Conservation (phyloP, 2,888 invertebrate genomes). For the Eupeodes latifasciatus region DNA sequence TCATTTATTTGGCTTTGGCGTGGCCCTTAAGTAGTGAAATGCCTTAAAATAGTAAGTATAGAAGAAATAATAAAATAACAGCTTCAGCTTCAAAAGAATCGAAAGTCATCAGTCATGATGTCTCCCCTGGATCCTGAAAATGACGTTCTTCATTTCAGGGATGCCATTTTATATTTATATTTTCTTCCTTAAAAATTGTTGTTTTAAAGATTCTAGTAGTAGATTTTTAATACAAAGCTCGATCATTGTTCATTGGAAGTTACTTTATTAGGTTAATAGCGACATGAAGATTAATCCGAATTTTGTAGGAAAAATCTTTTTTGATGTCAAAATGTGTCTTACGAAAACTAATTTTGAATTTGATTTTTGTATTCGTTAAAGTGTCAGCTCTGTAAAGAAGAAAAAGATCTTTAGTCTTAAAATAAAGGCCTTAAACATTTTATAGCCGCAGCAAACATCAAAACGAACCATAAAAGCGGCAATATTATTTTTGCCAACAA, state of each 20-base stretch:
- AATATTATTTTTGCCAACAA: constrained; percentile 1
- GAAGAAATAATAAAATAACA: not conserved
- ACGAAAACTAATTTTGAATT: no score
- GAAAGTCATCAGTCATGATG: constrained; percentile 54
- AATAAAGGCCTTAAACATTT: constrained; percentile 3
- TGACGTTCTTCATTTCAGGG: constrained; percentile 38
- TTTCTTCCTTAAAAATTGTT: not conserved
- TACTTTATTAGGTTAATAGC: no score
- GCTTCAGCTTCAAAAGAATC: constrained; percentile 2
- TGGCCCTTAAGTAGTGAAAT: constrained; percentile 55
- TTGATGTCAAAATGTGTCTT: no score
- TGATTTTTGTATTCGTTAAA: no score
- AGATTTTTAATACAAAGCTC: no score
- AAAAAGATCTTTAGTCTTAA: not conserved
- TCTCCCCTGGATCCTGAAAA: constrained; percentile 32
- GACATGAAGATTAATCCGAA: no score
- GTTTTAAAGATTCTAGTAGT: no score
- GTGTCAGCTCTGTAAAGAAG: no score
- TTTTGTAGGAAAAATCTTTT: no score
- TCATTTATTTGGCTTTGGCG: constrained; percentile 65
- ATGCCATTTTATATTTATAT: constrained; percentile 22
- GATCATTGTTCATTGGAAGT: no score
- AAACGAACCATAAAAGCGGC: constrained; percentile 13
- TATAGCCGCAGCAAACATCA: constrained; percentile 16
- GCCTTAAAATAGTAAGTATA: constrained; percentile 37